Conservation (phyloP, 2,888 invertebrate species). For the Anthophora plumipes region DNA sequence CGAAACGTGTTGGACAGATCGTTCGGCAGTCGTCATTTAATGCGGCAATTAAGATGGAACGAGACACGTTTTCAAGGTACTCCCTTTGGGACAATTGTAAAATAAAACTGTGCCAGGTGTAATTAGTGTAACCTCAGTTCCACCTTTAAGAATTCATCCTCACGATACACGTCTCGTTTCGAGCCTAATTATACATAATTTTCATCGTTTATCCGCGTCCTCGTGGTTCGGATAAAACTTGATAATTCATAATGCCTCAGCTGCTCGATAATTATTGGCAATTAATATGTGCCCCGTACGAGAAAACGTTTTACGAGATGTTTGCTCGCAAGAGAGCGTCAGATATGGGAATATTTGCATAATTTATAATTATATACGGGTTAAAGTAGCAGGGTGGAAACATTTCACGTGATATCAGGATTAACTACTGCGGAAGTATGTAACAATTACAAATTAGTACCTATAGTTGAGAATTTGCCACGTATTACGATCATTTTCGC, state of each 20-base stretch:
- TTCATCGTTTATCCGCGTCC: neutral
- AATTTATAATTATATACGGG: too few species aligned
- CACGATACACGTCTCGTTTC: neutral
- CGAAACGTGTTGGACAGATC: neutral
- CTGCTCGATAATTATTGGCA: neutral
- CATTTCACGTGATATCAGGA: too few species aligned
- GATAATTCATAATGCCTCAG: neutral
- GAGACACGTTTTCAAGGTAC: constrained; percentile 5
- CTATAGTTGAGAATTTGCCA: too few species aligned
- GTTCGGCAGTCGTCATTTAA: neutral
- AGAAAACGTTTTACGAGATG: too few species aligned
- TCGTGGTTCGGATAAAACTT: neutral
- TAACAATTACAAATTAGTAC: too few species aligned
- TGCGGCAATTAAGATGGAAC: neutral
- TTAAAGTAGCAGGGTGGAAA: too few species aligned
- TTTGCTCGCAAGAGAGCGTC: too few species aligned
- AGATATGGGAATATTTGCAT: too few species aligned
- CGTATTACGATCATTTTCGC: too few species aligned
- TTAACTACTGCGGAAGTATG: too few species aligned
- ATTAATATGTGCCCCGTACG: constrained; percentile 4
- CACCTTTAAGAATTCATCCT: neutral
- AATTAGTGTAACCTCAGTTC: neutral
- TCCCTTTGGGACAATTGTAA: neutral
- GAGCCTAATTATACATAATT: neutral
- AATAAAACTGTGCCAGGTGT: neutral